Evolutionary conservation across 1,140 invertebrate species (phyloP), one percentile per base, ranked within the genome.

Genomic region (Neuroterus valhalla): DNA sequence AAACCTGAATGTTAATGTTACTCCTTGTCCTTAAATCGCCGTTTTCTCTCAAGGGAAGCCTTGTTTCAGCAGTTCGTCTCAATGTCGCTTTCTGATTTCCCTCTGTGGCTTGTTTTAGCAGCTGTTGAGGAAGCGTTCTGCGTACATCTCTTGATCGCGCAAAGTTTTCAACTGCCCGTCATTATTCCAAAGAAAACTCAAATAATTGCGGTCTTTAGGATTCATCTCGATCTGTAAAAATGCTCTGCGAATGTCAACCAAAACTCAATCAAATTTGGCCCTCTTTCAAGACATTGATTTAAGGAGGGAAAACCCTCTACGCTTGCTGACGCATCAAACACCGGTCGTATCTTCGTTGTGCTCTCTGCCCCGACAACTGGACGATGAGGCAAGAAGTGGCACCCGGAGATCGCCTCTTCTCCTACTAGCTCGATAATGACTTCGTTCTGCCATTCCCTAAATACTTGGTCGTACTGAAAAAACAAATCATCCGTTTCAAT

Each of bases 171-270:
- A 17, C 50, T 68, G 4, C 6, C 17, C 66, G 15, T 73, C 82
- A 84, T 26, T 79, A 72, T 38, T 79, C 80, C 48, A 83, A 68
- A 48, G 42, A 42, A 52, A 73, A 21, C 71, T 46, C 68, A 50
- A n/a, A 67, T 17, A 46, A 66, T 73, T 8, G n/a, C n/a, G n/a
- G n/a, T n/a, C n/a, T n/a, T n/a, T n/a, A n/a, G n/a, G n/a, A n/a
- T n/a, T n/a, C n/a, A n/a, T n/a, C n/a, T n/a, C n/a, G n/a, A n/a
- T n/a, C n/a, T n/a, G n/a, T n/a, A n/a, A n/a, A n/a, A n/a, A 73
- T 31, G 86, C 87, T 26, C 75, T 21, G 4, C 50, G 66, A 75
- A 88, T 87, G 70, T 86, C 70, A 8, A 75, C 67, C 68, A 76
- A 71, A 50, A 19, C 14, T 68, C 72, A 2, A 55, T 68, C 15